Conservation (phyloP, 2,113 vertebrate species). For the Picathartes gymnocephalus region DNA sequence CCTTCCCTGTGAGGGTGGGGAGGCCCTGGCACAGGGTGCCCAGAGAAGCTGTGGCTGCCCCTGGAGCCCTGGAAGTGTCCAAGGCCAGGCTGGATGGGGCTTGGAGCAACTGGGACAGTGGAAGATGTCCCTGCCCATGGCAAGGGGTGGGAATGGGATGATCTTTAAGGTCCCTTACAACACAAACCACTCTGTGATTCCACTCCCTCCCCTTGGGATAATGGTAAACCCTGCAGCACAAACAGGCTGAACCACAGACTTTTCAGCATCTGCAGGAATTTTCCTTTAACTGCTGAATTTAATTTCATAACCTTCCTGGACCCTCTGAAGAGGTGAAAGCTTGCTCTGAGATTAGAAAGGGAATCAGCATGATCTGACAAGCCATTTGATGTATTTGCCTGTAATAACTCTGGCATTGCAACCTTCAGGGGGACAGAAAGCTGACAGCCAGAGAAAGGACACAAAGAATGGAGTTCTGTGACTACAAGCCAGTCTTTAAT, state of each 20-base stretch:
- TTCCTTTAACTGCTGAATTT: neutral
- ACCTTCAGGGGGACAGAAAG: neutral
- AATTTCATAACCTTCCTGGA: neutral
- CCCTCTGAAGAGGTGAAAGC: neutral
- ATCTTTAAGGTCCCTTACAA: neutral
- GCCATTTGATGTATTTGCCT: neutral
- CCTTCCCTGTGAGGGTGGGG: rapidly evolving
- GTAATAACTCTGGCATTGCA: neutral
- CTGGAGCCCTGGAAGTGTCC: neutral
- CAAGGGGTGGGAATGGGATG: neutral
- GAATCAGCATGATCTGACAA: slow-evolving; percentile 12
- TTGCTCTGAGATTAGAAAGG: neutral
- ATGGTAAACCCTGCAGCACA: neutral
- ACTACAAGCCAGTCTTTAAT: neutral
- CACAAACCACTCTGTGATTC: neutral
- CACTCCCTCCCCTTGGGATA: neutral
- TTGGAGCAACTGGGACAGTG: rapidly evolving
- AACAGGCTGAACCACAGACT: neutral
- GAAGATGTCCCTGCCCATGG: neutral
- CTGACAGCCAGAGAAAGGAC: neutral
- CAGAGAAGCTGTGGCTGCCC: neutral
- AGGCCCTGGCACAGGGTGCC: neutral
- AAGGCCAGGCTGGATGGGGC: rapidly evolving
- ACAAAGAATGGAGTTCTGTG: neutral
- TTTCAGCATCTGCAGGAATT: neutral